These are phyloP conservation scores for Halesus radiatus DNA, from an alignment of 1,140 invertebrate genomes.

Conservation along the genomic window DNA sequence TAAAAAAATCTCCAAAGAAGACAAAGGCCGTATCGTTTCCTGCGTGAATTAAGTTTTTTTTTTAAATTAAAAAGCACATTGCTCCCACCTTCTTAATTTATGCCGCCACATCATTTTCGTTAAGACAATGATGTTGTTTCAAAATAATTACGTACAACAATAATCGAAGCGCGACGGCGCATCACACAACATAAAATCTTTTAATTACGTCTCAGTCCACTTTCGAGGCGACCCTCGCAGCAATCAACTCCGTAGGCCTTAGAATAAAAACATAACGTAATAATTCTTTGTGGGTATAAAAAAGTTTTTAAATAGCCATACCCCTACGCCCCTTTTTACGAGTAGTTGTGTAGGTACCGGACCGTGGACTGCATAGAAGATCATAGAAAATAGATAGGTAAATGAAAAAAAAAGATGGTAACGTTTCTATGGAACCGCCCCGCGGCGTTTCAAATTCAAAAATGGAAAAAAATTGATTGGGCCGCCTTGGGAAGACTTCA, in stretches of 20 bases:
- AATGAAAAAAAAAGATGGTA: background rate
- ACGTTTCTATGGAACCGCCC: slow-evolving; percentile 8
- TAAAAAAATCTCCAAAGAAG: too few relatives aligned
- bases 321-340: background rate
- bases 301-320: background rate
- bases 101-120: too few relatives aligned
- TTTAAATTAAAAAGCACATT: too few relatives aligned
- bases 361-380: background rate
- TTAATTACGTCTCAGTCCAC: background rate
- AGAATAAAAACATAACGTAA: slow-evolving; percentile 7
- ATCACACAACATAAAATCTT: background rate
- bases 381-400: background rate
- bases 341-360: too few relatives aligned
- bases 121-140: too few relatives aligned
- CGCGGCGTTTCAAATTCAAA: slow-evolving; percentile 21
- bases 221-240: background rate
- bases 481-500: background rate
- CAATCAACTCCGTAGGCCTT: background rate
- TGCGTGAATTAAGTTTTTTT: too few relatives aligned
- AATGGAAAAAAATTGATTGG: slow-evolving; percentile 19
- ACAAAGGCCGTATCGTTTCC: too few relatives aligned
- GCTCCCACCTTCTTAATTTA: too few relatives aligned
- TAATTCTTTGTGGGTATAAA: slow-evolving; percentile 22
- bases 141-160: too few relatives aligned
- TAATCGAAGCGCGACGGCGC: too few relatives aligned